Percentiles rank a stretch among this genome's conserved stretches.
These are phyloP conservation scores for Ophion costatus DNA, from an alignment of 2,888 invertebrate species.

Conservation along the genomic window DNA sequence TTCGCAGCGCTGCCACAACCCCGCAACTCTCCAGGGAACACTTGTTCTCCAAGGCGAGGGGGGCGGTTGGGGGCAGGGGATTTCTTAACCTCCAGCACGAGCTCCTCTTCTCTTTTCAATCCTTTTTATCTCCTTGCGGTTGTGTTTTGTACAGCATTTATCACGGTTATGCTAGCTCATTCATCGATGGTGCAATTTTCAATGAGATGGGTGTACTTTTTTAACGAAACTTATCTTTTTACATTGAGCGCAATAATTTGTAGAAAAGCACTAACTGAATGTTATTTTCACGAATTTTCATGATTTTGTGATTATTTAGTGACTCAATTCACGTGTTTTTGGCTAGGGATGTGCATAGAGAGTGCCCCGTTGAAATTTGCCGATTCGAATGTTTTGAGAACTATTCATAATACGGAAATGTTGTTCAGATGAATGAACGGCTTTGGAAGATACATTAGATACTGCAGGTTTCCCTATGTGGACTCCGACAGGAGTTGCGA, in stretches of 20 bases:
- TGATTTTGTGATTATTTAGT: too few relatives aligned
- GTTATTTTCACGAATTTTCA: too few relatives aligned
- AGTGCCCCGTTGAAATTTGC: background rate
- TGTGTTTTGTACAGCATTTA: conserved; percentile 19
- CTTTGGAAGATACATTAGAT: background rate
- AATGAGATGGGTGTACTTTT: too few relatives aligned
- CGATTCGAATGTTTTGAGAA: background rate
- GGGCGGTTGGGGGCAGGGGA: background rate
- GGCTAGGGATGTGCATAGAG: too few relatives aligned
- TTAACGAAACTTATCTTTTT: too few relatives aligned
- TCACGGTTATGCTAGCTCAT: background rate
- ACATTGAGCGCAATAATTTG: too few relatives aligned
- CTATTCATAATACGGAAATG: background rate
- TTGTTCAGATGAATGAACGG: too few relatives aligned
- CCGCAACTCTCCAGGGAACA: conserved; percentile 38
- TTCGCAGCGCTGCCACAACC: conserved; percentile 17
- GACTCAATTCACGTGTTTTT: too few relatives aligned
- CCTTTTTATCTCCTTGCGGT: background rate
- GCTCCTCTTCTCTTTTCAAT: background rate
- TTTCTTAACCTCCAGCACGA: conserved; percentile 18
- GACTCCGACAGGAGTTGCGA: too few relatives aligned
- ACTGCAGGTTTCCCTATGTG: background rate
- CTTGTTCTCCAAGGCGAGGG: background rate
- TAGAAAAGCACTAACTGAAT: too few relatives aligned
- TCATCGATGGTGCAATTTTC: background rate